Conservation (phyloP, 2,888 invertebrate genomes). For the Protonemura montana region DNA sequence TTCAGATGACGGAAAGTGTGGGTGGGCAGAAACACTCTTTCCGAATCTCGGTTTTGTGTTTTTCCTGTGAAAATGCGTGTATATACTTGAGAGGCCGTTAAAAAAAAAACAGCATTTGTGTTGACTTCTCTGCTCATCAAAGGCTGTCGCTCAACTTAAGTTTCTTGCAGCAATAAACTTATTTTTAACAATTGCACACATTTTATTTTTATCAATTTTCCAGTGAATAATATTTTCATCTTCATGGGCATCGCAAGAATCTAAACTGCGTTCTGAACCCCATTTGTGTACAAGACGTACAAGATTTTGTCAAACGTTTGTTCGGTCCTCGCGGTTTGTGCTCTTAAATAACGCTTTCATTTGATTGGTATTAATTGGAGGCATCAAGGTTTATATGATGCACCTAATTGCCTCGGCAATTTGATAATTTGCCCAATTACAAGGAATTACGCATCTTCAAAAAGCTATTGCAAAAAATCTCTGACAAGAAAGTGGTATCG, state of each 20-base stretch:
- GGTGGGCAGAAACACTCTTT: slow-evolving; percentile 17
- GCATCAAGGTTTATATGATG: neutral
- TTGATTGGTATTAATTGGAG: neutral
- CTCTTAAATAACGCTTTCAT: neutral
- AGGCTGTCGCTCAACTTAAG: neutral
- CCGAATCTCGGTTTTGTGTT: neutral
- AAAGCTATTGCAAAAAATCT: neutral
- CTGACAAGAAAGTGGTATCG: neutral
- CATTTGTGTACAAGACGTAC: no score
- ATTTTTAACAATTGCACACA: neutral
- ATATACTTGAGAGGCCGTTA: slow-evolving; percentile 9
- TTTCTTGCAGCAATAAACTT: neutral
- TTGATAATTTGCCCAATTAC: neutral
- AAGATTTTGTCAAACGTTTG: no score
- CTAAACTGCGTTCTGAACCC: no score
- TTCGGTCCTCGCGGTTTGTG: neutral
- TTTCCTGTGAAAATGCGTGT: slow-evolving; percentile 18
- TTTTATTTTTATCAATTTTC: neutral
- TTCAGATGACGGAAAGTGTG: neutral
- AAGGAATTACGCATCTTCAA: neutral
- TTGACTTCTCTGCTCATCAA: neutral
- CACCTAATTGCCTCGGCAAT: neutral
- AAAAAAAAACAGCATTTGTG: neutral
- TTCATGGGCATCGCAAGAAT: no score
- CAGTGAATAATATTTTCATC: no score